Evolutionary conservation across 2,888 invertebrate genomes (phyloP).

Genomic region (Ormyrus rosae): DNA sequence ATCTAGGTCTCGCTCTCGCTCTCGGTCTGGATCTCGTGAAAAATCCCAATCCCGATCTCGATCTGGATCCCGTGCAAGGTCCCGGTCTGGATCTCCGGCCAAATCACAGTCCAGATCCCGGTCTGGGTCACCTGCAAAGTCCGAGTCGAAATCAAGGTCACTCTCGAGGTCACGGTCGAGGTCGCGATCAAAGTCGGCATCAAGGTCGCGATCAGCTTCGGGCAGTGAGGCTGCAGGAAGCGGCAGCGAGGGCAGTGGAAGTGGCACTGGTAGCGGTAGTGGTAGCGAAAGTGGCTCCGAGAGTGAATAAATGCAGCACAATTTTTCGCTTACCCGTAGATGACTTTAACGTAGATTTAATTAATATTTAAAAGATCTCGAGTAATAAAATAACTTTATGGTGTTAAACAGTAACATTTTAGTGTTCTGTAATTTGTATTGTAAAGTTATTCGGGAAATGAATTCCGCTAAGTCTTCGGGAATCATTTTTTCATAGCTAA

Average conservation of each 20-base stretch:
- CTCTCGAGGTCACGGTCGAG: conserved; percentile 66
- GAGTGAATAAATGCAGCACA: conserved; percentile 23
- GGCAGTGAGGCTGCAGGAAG: conserved; percentile 65
- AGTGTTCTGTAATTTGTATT: too few relatives aligned
- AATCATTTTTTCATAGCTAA: background rate
- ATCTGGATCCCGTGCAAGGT: conserved; percentile 68
- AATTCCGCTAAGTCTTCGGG: too few relatives aligned
- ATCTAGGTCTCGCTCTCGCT: conserved; percentile 62
- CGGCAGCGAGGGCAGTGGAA: conserved; percentile 70
- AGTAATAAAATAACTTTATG: too few relatives aligned
- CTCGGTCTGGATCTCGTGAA: conserved; percentile 68
- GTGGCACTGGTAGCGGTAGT: conserved; percentile 70
- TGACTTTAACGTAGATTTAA: too few relatives aligned
- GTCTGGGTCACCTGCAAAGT: conserved; percentile 68
- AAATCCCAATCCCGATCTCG: conserved; percentile 64
- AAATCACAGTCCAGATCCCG: conserved; percentile 65
- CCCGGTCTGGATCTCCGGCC: conserved; percentile 50
- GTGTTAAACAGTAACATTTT: too few relatives aligned
- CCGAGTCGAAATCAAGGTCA: conserved; percentile 67
- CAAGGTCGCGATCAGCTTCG: conserved; percentile 58
- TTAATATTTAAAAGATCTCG: too few relatives aligned
- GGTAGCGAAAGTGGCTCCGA: conserved; percentile 62
- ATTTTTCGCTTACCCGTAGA: too few relatives aligned
- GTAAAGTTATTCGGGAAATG: too few relatives aligned
- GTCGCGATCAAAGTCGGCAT: conserved; percentile 62